phyloP scores from a whole-genome alignment of 2,888 invertebrate species.

The Lysandra bellargus region DNA sequence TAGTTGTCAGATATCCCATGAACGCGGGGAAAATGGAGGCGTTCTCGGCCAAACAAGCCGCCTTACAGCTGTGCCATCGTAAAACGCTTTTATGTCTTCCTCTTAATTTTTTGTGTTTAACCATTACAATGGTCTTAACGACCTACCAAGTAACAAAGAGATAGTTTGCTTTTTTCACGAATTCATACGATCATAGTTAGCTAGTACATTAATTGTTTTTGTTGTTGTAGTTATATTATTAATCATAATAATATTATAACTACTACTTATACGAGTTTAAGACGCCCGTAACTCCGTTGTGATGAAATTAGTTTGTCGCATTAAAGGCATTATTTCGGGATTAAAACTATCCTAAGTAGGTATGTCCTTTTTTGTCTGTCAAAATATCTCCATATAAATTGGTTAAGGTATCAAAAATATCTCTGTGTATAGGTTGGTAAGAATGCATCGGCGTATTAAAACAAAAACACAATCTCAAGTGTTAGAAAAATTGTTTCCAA shows the following conservation, averaged over 20 bases:
- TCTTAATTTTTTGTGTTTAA: slow-evolving; percentile 34
- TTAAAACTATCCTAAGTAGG: too few species aligned
- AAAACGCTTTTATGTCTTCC: slow-evolving; percentile 63
- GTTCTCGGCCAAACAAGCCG: slow-evolving; percentile 50
- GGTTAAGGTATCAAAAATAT: too few species aligned
- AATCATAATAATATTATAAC: not conserved
- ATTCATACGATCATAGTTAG: not conserved
- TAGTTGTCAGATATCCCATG: slow-evolving; percentile 4
- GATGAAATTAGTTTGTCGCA: too few species aligned
- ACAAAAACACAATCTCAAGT: too few species aligned
- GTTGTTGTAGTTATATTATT: not conserved
- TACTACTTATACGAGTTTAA: too few species aligned
- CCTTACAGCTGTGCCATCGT: slow-evolving; percentile 49
- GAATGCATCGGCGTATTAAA: too few species aligned
- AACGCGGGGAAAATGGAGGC: slow-evolving; percentile 33
- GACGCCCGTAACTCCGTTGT: too few species aligned
- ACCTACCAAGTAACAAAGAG: not conserved
- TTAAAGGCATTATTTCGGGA: too few species aligned
- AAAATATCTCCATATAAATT: too few species aligned
- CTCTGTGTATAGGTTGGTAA: too few species aligned
- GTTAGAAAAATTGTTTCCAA: not conserved
- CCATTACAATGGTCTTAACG: slow-evolving; percentile 23
- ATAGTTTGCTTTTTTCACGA: not conserved
- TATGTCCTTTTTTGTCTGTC: too few species aligned
- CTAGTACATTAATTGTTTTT: not conserved